Conservation (phyloP, 2,888 invertebrate genomes). For the Agrypnus murinus region DNA sequence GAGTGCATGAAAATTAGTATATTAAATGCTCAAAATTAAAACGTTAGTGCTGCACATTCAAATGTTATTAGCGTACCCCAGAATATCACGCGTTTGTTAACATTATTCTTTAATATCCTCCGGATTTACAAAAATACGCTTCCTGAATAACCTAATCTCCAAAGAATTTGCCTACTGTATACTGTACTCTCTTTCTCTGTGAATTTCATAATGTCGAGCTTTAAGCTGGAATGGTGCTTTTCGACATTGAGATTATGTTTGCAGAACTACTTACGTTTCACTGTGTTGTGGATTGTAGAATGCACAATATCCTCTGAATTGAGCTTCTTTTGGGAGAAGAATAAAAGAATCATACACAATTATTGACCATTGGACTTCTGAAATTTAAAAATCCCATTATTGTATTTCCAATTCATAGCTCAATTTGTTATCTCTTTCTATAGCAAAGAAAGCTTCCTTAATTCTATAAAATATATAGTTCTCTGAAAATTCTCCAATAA, state of each 20-base stretch:
- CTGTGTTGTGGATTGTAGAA: background rate
- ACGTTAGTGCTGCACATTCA: constrained; percentile 21
- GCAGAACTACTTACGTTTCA: constrained; percentile 30
- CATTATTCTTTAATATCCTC: constrained; percentile 61
- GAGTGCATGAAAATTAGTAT: constrained; percentile 37
- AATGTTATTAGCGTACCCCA: constrained; percentile 29
- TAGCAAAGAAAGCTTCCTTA: background rate
- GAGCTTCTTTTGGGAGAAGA: constrained; percentile 10
- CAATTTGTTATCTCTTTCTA: too few relatives aligned
- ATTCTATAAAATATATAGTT: background rate
- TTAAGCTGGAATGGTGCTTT: constrained; percentile 21
- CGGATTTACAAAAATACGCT: constrained; percentile 58
- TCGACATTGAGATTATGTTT: constrained; percentile 48
- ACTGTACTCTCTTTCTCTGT: too few relatives aligned
- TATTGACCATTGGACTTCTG: too few relatives aligned
- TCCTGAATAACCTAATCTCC: constrained; percentile 62
- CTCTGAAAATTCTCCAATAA: constrained; percentile 7
- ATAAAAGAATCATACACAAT: too few relatives aligned
- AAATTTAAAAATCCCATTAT: too few relatives aligned
- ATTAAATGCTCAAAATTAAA: constrained; percentile 44
- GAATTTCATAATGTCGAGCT: constrained; percentile 59
- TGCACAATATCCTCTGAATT: background rate
- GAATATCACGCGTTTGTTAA: constrained; percentile 32
- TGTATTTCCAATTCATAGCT: too few relatives aligned
- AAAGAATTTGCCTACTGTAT: constrained; percentile 63